A percentile compares a stretch with the other conserved stretches of the same genome.
phyloP scores from a whole-genome alignment of 1,140 invertebrate species.

The Pectinophora gossypiella region DNA sequence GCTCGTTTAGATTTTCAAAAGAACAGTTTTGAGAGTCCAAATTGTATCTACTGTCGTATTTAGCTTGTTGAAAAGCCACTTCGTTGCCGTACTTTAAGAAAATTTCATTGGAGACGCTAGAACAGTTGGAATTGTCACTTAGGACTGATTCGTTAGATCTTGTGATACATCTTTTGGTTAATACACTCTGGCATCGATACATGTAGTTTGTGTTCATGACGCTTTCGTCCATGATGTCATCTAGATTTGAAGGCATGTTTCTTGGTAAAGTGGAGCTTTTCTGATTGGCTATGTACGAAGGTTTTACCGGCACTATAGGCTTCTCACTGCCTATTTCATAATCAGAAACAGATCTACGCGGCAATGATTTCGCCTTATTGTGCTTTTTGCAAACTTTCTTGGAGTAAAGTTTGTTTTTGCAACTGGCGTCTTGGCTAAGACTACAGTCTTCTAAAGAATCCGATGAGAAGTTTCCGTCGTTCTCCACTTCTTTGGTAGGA shows the following conservation, averaged over 20 bases:
- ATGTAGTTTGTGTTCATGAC: constrained; percentile 44
- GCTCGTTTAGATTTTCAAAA: constrained; percentile 66
- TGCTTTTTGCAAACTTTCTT: constrained; percentile 75
- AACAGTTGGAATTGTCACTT: constrained; percentile 72
- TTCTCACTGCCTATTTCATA: constrained; percentile 83
- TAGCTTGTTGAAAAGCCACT: constrained; percentile 67
- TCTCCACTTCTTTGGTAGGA: constrained; percentile 63
- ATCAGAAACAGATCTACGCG: constrained; percentile 82
- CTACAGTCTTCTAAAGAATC: constrained; percentile 85
- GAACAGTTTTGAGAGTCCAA: constrained; percentile 70
- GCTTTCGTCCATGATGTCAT: constrained; percentile 59
- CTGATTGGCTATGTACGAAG: constrained; percentile 38
- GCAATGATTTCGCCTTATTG: constrained; percentile 56
- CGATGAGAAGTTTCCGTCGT: constrained; percentile 83
- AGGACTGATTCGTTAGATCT: constrained; percentile 70
- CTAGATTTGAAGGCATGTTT: constrained; percentile 72
- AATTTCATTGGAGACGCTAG: constrained; percentile 72
- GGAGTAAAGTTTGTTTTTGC: constrained; percentile 70
- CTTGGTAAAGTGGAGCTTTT: constrained; percentile 71
- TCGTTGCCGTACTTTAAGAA: constrained; percentile 73
- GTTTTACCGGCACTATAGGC: constrained; percentile 51
- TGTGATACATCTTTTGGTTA: constrained; percentile 69
- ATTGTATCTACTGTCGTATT: constrained; percentile 63
- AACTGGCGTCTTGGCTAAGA: constrained; percentile 75
- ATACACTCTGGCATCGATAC: constrained; percentile 68